A percentile compares a stretch with the other conserved stretches of the same genome.
These are phyloP conservation scores for Lycodopsis pacificus DNA, from an alignment of 2,797 vertebrate genomes.

Conservation along the genomic window DNA sequence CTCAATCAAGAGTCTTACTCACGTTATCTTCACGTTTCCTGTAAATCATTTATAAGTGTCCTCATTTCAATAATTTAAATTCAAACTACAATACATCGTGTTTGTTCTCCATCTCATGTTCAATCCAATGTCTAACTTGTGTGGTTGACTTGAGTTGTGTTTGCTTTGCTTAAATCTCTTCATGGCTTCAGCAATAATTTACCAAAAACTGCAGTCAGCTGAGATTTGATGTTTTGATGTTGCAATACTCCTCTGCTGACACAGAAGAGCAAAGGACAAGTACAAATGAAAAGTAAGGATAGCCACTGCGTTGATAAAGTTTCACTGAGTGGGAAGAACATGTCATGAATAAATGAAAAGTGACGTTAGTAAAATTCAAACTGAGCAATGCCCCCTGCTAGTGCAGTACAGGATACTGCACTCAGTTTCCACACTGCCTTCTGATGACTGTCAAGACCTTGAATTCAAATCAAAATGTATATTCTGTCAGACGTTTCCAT, in stretches of 20 bases:
- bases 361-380: constrained; percentile 1
- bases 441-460: constrained; percentile 1
- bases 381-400: neutral
- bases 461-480: neutral
- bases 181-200: neutral
- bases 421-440: neutral
- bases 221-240: no score
- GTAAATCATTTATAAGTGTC: neutral
- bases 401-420: neutral
- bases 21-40: constrained; percentile 7
- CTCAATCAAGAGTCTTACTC: constrained; percentile 16
- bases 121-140: neutral
- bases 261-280: neutral
- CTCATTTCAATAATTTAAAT: neutral
- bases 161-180: neutral
- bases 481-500: neutral
- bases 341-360: constrained; percentile 42
- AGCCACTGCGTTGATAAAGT: constrained; percentile 10
- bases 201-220: neutral
- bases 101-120: neutral
- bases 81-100: neutral
- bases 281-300: constrained; percentile 8
- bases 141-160: neutral
- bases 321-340: constrained; percentile 17
- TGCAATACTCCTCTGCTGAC: no score